phyloP scores from a whole-genome alignment of 2,797 vertebrate genomes.

The Molossus alvarezi region DNA sequence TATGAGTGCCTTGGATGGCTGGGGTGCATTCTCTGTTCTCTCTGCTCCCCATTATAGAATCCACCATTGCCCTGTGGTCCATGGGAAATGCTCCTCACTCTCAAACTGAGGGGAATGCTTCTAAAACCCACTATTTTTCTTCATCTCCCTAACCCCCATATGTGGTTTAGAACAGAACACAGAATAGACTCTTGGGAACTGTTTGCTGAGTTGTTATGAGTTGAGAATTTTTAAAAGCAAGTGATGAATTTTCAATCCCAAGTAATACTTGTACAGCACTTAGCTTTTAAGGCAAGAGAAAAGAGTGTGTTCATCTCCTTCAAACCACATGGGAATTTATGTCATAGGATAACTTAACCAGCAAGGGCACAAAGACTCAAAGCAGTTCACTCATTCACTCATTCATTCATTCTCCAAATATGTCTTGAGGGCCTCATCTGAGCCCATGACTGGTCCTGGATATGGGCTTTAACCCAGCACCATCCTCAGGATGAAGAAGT shows the following conservation, averaged over 20 bases:
- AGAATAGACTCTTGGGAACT: not conserved
- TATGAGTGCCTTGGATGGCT: not conserved
- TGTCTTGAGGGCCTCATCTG: not conserved
- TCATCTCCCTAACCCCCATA: rapidly evolving
- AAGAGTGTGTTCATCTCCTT: not conserved
- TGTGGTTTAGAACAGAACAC: not conserved
- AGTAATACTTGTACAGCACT: not conserved
- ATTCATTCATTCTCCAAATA: not conserved
- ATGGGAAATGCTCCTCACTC: not conserved
- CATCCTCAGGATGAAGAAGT: not conserved
- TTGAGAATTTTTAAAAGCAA: not conserved
- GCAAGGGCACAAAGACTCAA: not conserved
- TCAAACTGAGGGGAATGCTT: not conserved
- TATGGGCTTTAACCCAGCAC: not conserved
- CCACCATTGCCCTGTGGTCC: not conserved
- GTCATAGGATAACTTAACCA: not conserved
- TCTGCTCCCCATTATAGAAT: not conserved
- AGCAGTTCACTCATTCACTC: not conserved
- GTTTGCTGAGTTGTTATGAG: not conserved
- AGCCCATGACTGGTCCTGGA: not conserved
- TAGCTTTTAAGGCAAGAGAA: not conserved
- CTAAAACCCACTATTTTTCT: not conserved
- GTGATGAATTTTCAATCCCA: not conserved
- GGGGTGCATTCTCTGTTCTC: not conserved
- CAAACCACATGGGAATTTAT: not conserved